These are phyloP conservation scores for Chromobotia macracanthus DNA, from an alignment of 2,797 vertebrate species.

Conservation along the genomic window DNA sequence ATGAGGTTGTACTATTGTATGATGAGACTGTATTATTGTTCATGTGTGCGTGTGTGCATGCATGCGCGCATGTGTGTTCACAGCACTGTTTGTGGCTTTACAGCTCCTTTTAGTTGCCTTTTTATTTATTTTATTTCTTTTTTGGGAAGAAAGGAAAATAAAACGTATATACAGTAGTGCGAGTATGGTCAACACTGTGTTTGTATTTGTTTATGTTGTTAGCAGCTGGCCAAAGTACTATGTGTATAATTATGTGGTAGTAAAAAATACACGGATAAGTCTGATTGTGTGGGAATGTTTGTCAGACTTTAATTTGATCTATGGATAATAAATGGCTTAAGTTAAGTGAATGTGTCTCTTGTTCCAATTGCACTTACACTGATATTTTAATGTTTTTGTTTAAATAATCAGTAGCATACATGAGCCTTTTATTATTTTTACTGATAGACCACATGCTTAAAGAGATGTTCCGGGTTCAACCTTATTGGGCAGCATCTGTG, in stretches of 20 bases:
- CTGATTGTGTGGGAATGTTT: constrained; percentile 70
- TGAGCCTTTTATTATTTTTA: no score
- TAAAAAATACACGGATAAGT: constrained; percentile 56
- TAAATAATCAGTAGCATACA: no score
- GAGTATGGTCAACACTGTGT: background rate
- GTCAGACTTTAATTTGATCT: constrained; percentile 63
- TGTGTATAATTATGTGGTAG: constrained; percentile 52
- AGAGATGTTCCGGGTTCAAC: no score
- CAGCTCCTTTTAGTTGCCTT: constrained; percentile 55
- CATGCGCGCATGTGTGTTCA: background rate
- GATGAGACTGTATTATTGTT: background rate
- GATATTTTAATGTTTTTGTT: background rate
- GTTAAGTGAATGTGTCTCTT: background rate
- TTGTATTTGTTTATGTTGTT: constrained; percentile 32
- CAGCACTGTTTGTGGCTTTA: constrained; percentile 23
- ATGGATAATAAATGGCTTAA: constrained; percentile 63
- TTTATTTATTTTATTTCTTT: constrained; percentile 54
- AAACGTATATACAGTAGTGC: no score
- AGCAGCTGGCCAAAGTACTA: constrained; percentile 28
- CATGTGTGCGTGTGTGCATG: background rate
- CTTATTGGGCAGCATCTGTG: no score
- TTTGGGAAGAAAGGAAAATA: background rate
- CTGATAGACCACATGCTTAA: no score
- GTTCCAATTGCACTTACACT: background rate
- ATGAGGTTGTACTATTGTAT: no score